Conservation (phyloP, 2,888 invertebrate species). For the Julus scanicus region DNA sequence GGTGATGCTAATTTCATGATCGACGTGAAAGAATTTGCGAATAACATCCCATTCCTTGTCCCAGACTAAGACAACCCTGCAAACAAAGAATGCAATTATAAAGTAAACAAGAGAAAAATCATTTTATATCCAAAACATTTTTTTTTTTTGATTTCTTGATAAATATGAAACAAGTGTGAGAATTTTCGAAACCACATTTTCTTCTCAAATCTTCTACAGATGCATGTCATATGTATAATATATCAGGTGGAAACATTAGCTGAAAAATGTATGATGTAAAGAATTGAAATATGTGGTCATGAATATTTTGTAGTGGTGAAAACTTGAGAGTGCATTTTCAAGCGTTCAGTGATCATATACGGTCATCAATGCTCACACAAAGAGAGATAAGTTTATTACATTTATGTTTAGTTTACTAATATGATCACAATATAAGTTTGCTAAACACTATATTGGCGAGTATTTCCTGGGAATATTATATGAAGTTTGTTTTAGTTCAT, state of each 20-base stretch:
- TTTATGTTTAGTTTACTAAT: too few species aligned
- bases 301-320: background rate
- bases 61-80: conserved; percentile 16
- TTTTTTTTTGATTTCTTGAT: background rate
- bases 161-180: conserved; percentile 28
- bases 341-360: background rate
- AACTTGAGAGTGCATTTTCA: background rate
- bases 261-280: conserved; percentile 12
- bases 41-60: background rate
- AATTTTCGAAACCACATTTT: background rate
- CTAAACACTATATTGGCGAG: too few species aligned
- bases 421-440: too few species aligned
- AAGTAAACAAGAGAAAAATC: background rate
- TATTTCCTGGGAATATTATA: too few species aligned
- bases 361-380: too few species aligned
- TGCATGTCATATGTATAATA: background rate
- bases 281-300: background rate
- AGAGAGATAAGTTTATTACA: too few species aligned
- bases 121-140: background rate
- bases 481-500: too few species aligned
- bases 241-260: background rate
- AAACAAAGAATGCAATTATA: background rate
- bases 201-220: too few species aligned
- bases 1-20: conserved; percentile 13
- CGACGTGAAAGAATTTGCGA: conserved; percentile 4